Evolutionary conservation across 2,888 invertebrate species (phyloP).

Genomic region (Euplagia quadripunctaria): DNA sequence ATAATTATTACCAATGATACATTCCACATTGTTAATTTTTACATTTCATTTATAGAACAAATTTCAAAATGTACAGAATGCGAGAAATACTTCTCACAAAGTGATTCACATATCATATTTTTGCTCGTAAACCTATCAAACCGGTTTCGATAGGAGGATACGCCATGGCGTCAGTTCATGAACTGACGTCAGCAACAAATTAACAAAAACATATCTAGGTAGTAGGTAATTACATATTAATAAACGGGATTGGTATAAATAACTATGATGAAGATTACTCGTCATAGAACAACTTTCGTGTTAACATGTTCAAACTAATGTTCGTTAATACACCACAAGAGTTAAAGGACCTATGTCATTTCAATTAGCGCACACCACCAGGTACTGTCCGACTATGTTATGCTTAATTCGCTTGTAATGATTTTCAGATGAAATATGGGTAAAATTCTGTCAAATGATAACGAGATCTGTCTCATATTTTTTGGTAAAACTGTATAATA

Average conservation of each 20-base stretch:
- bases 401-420: neutral
- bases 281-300: neutral
- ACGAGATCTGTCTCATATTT: neutral
- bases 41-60: neutral
- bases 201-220: constrained; percentile 29
- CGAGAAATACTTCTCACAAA: constrained; percentile 14
- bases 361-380: too few relatives aligned
- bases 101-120: constrained; percentile 26
- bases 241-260: neutral
- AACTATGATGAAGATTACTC: neutral
- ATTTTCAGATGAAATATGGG: neutral
- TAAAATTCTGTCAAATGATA: neutral
- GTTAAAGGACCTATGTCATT: too few relatives aligned
- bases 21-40: constrained; percentile 41
- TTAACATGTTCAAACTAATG: too few relatives aligned
- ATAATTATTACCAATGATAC: constrained; percentile 37
- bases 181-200: constrained; percentile 24
- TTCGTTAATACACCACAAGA: too few relatives aligned
- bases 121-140: constrained; percentile 24
- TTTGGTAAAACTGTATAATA: neutral
- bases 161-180: too few relatives aligned
- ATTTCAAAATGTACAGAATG: neutral
- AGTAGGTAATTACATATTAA: neutral
- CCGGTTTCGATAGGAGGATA: constrained; percentile 42
- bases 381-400: too few relatives aligned